Conservation (phyloP, 1,140 invertebrate genomes). For the Micrasema longulum region DNA sequence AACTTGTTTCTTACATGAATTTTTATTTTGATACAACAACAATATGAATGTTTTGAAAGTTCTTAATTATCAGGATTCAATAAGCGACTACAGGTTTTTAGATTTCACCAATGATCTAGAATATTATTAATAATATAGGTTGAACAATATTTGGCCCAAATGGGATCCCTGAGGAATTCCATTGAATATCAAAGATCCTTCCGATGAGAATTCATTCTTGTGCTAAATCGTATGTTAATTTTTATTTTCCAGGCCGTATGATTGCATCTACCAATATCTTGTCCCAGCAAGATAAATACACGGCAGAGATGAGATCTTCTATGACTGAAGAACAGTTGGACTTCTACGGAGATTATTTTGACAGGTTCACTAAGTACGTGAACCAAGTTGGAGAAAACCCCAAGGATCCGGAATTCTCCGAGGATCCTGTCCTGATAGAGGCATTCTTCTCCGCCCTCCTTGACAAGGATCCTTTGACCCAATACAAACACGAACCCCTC, state of each 20-base stretch:
- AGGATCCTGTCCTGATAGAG: slow-evolving; percentile 64
- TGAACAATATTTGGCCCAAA: too few relatives aligned
- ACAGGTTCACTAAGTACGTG: slow-evolving; percentile 69
- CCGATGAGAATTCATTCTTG: too few relatives aligned
- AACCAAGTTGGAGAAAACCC: slow-evolving; percentile 57
- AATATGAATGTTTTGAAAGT: too few relatives aligned
- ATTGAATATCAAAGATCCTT: too few relatives aligned
- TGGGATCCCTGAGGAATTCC: too few relatives aligned
- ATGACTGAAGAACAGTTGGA: slow-evolving; percentile 67
- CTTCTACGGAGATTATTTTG: slow-evolving; percentile 71
- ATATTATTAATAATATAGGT: too few relatives aligned
- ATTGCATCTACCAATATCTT: slow-evolving; percentile 70
- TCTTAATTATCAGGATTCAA: too few relatives aligned
- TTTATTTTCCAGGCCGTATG: slow-evolving; percentile 62
- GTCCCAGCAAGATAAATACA: slow-evolving; percentile 65
- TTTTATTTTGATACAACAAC: too few relatives aligned
- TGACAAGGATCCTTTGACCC: slow-evolving; percentile 61
- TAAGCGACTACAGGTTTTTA: too few relatives aligned
- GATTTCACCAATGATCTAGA: too few relatives aligned
- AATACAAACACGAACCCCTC: slow-evolving; percentile 70
- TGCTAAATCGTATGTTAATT: too few relatives aligned
- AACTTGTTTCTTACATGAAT: too few relatives aligned
- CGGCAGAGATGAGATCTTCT: slow-evolving; percentile 66
- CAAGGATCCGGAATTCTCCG: slow-evolving; percentile 58
- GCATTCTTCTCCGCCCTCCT: slow-evolving; percentile 69